Conservation (phyloP, 1,140 invertebrate genomes). For the Rhynchophorus ferrugineus region DNA sequence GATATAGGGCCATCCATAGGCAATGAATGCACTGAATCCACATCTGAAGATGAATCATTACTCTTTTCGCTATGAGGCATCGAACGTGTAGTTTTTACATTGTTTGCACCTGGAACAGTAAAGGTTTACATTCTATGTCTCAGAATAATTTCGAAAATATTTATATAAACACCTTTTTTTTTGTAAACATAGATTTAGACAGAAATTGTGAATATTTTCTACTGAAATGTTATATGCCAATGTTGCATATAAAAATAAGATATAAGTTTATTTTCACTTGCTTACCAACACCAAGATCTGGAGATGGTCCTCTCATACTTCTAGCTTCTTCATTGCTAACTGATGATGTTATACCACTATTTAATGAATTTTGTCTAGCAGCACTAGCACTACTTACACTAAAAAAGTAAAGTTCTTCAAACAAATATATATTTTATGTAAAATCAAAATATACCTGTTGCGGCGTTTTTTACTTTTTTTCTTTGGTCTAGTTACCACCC, state of each 20-base stretch:
- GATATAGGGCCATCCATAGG: constrained; percentile 58
- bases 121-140: no score
- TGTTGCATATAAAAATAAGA: no score
- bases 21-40: constrained; percentile 65
- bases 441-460: no score
- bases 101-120: neutral
- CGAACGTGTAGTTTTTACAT: constrained; percentile 47
- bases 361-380: constrained; percentile 12
- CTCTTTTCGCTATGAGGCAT: constrained; percentile 64
- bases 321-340: constrained; percentile 12
- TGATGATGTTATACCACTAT: constrained; percentile 8
- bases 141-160: no score
- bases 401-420: neutral
- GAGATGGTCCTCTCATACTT: constrained; percentile 23
- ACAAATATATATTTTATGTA: no score
- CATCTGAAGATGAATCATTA: constrained; percentile 62
- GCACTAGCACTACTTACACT: constrained; percentile 21
- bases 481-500: constrained; percentile 65
- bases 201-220: no score
- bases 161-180: no score
- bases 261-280: no score
- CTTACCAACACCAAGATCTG: constrained; percentile 22
- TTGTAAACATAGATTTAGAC: no score
- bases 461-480: constrained; percentile 60
- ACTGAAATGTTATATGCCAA: no score